Evolutionary conservation across 1,140 invertebrate species (phyloP).

Genomic region (Liolophura sinensis): DNA sequence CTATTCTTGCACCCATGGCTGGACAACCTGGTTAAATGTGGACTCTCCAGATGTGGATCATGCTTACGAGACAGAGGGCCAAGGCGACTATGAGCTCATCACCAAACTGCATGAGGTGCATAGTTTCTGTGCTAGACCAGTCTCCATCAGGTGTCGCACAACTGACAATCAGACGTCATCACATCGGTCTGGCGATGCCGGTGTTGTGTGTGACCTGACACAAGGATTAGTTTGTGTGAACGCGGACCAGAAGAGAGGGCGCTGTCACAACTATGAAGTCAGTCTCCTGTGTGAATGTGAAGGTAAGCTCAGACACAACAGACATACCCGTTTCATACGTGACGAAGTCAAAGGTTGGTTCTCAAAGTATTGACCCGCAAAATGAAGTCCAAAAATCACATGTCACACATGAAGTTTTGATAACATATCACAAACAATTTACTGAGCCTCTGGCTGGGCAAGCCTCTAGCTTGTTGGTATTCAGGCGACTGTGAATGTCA

Average conservation of each 20-base stretch:
- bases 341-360: too few relatives aligned
- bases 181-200: conserved; percentile 66
- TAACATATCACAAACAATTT: too few relatives aligned
- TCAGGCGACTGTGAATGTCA: neutral
- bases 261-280: conserved; percentile 54
- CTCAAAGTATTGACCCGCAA: too few relatives aligned
- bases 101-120: conserved; percentile 34
- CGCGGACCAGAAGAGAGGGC: conserved; percentile 7
- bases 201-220: conserved; percentile 27
- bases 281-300: conserved; percentile 51
- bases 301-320: conserved; percentile 15
- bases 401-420: too few relatives aligned
- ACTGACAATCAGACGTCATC: conserved; percentile 64
- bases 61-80: conserved; percentile 24
- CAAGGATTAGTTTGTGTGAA: conserved; percentile 24
- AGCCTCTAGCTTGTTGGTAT: neutral
- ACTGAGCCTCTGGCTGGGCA: too few relatives aligned
- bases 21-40: conserved; percentile 48
- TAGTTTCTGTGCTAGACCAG: conserved; percentile 67
- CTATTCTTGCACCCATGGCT: conserved; percentile 29
- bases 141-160: conserved; percentile 74
- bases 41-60: conserved; percentile 19
- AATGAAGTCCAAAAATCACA: too few relatives aligned
- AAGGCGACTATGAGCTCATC: conserved; percentile 48
- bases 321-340: neutral